Percentiles rank a stretch among this genome's conserved stretches.
Evolutionary conservation across 1,140 invertebrate species (phyloP).

Genomic region (Cyclina sinensis): DNA sequence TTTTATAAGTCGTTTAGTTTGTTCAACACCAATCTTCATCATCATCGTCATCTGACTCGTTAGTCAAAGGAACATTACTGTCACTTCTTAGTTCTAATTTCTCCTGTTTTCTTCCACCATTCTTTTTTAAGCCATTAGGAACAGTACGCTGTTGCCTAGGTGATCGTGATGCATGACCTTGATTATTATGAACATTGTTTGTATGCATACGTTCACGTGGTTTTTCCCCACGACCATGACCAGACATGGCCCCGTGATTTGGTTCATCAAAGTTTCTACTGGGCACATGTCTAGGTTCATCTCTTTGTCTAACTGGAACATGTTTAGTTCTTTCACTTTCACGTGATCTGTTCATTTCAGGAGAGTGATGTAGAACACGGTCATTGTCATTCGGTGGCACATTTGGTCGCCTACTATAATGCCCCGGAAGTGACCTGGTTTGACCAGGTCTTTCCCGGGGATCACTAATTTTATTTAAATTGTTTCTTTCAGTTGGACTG

Average conservation of each 20-base stretch:
- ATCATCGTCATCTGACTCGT: conserved; percentile 82
- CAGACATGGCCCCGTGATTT: conserved; percentile 36
- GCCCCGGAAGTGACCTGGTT: conserved; percentile 62
- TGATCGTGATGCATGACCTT: conserved; percentile 50
- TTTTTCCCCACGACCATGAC: conserved; percentile 38
- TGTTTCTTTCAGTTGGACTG: conserved; percentile 84
- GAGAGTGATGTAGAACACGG: conserved; percentile 58
- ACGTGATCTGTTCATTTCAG: conserved; percentile 67
- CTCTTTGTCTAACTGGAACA: conserved; percentile 33
- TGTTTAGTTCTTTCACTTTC: conserved; percentile 68
- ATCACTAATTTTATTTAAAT: conserved; percentile 81
- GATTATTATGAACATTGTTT: conserved; percentile 53
- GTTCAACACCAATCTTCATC: conserved; percentile 82
- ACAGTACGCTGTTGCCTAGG: conserved; percentile 48
- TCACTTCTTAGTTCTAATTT: conserved; percentile 83
- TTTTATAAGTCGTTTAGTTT: too few relatives aligned
- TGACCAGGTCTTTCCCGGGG: conserved; percentile 64
- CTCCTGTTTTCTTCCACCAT: conserved; percentile 75
- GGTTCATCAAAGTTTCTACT: conserved; percentile 44
- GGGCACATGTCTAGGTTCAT: conserved; percentile 39
- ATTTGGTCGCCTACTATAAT: conserved; percentile 69
- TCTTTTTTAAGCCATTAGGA: conserved; percentile 83
- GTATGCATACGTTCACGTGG: conserved; percentile 39
- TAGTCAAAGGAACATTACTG: conserved; percentile 80
- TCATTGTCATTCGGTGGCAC: conserved; percentile 56